Base-by-base conservation (phyloP, 2,113 vertebrate species). In the Vimba vimba region DNA sequence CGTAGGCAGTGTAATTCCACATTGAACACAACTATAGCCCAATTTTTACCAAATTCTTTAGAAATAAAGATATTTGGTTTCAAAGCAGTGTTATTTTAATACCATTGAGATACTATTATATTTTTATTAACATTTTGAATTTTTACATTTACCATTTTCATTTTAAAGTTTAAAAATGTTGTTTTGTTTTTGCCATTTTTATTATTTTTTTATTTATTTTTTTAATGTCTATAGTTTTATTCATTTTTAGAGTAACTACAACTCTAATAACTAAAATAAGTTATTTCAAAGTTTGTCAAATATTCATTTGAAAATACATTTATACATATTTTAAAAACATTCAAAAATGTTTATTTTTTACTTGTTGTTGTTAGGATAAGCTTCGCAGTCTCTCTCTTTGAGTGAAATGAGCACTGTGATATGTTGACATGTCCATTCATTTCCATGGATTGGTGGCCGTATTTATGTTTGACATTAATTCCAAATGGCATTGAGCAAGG, bases 381-480 rank as follows among this genome's bases (percentile, higher is more conserved):
- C 27, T 27, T 27, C 27, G 27, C 27, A 1, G 27, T 64, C 43
- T 52, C 82, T 60, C 25, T 86, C 85, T 57, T 79, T 83, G 82
- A 86, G 77, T 86, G 77, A 85, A 86, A 86, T 86, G 87, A 82
- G 43, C 33, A 76, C 68, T 77, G 82, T 71, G 85, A 86, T 84
- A 71, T 84, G 82, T 86, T 88, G 87, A 86, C 87, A 86, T 52
- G 76, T 62, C 81, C 64, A 79, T 80, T 88, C 77, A 81, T 85
- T 88, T 88, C 79, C 60, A 69, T 88, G 81, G 90, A 91, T 89
- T 87, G 82, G 68, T 80, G 87, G 89, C 90, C 84, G 83, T 93
- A 87, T 93, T 27, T 91, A 88, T 90, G 89, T 92, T 91, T 94
- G 93, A 94, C 88, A 89, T 82, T 91, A 92, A 95, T 93, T 87